Evolutionary conservation across 2,888 invertebrate genomes (phyloP), one percentile per base, ranked within the genome.

Genomic region (Dynastes grantii): DNA sequence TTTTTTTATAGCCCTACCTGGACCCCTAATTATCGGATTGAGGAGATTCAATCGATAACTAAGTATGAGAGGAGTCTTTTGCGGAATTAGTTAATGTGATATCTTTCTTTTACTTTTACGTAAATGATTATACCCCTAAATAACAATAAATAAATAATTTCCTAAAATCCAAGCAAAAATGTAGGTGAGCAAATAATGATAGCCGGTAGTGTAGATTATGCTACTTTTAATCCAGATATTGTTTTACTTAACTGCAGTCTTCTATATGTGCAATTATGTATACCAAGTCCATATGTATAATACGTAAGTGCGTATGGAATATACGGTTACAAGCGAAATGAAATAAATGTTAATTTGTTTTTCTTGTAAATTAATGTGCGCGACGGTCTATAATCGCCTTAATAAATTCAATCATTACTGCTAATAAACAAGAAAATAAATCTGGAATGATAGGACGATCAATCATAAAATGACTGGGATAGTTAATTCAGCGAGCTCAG

Each of bases 391-490:
- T 80, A 80, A 81, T 80, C 77, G 81, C 80, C 78, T 80, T 81
- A 81, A 81, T 81, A 80, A 80, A 79, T 81, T 81, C 80, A 79
- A 78, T 80, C 79, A 82, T 80, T 82, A 81, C 80, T 68, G 77
- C 73, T 80, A 80, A 81, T 81, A 81, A 82, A 81, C 82, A 80
- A 80, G 80, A 78, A 78, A 78, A 82, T 82, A 82, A 82, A 81
- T 82, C 81, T 81, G n/a, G 45, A 65, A 71, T 70, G 76, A 65
- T 78, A 76, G 77, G 65, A 68, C 77, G 70, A 81, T 82, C 81
- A 81, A 82, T 82, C 82, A 82, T 81, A 82, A 63, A 51, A 29
- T 51, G 68, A 68, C 68, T 32, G 29, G 27, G 22, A 51, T 49
- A 37, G 51, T 68, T 68, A 68, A 68, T 68, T 68, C 51, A 51